Evolutionary conservation across 2,113 vertebrate species (phyloP).

Genomic region (Cottus gobio): DNA sequence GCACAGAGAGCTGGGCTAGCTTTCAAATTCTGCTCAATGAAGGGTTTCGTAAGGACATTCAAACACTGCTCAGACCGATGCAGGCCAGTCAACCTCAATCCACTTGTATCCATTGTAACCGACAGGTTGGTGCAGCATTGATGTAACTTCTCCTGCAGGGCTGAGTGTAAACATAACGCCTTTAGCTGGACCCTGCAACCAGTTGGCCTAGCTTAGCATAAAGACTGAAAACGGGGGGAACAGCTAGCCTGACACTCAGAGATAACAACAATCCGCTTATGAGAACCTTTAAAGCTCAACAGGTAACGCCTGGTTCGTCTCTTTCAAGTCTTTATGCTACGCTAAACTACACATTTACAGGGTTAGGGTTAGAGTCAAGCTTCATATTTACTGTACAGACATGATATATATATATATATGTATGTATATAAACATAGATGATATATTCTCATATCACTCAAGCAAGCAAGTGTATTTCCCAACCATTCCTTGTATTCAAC

Average conservation of each 20-base stretch:
- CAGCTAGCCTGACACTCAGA: background rate
- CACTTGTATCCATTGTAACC: background rate
- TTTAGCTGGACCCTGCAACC: background rate
- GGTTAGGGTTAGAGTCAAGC: too few relatives aligned
- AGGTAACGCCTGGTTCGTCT: background rate
- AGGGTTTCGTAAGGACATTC: conserved; percentile 33
- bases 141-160: background rate
- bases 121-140: background rate
- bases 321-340: background rate
- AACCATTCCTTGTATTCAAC: background rate
- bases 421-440: background rate
- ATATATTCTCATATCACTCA: background rate
- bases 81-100: background rate
- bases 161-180: background rate
- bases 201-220: background rate
- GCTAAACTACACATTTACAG: background rate
- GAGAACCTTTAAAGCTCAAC: background rate
- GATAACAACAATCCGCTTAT: background rate
- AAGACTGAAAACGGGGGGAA: background rate
- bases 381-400: background rate
- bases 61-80: background rate
- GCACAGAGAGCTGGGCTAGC: background rate
- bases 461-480: background rate
- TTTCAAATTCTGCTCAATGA: conserved; percentile 43
- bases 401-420: background rate